A percentile compares a stretch with the other conserved stretches of the same genome.
Conservation (phyloP, 2,113 vertebrate genomes). For the Calypte anna region DNA sequence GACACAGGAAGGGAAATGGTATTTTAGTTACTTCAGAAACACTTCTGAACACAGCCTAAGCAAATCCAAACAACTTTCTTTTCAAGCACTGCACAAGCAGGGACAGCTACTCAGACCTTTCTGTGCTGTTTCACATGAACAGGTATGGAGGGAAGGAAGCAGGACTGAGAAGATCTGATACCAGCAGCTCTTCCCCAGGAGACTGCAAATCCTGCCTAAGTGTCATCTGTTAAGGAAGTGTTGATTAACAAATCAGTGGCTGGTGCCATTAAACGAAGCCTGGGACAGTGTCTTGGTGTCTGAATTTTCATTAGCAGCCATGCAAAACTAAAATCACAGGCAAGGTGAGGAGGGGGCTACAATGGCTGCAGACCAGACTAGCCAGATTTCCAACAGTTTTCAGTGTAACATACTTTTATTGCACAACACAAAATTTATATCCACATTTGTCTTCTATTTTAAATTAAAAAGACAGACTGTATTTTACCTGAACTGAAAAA, state of each 20-base stretch:
- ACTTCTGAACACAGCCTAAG: background rate
- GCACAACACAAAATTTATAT: constrained; percentile 26
- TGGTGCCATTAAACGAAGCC: background rate
- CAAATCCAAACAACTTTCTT: background rate
- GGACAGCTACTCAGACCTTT: background rate
- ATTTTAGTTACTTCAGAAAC: background rate
- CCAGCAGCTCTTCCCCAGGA: accelerated
- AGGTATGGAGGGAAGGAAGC: accelerated
- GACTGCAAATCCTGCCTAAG: background rate
- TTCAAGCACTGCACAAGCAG: accelerated
- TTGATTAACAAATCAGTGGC: accelerated
- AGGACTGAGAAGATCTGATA: accelerated
- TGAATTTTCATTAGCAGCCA: background rate
- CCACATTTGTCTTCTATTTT: background rate
- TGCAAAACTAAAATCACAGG: background rate
- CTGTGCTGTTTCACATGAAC: accelerated
- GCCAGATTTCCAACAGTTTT: background rate
- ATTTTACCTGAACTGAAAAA: constrained; percentile 11
- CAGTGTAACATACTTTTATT: constrained; percentile 28
- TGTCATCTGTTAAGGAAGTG: background rate
- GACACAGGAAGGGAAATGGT: background rate
- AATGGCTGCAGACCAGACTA: background rate
- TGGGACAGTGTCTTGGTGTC: accelerated
- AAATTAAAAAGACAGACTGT: constrained; percentile 9
- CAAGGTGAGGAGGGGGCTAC: background rate